Conservation (phyloP, 2,888 invertebrate genomes). For the Lithosia quadra region DNA sequence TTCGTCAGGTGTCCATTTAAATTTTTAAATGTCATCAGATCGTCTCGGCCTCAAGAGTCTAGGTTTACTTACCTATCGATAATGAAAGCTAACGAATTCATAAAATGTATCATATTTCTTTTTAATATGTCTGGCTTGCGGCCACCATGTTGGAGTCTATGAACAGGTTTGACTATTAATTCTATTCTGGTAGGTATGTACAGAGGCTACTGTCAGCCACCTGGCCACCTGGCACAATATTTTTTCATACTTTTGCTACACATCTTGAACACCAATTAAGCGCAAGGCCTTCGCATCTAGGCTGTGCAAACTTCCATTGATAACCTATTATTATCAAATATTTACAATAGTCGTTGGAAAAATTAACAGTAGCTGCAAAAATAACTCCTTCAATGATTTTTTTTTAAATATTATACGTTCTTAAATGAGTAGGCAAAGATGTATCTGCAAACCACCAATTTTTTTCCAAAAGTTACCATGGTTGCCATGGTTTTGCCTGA, state of each 20-base stretch:
- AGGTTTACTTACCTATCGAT: not conserved
- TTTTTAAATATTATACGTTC: not conserved
- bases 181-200: slow-evolving; percentile 14
- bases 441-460: no score
- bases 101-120: slow-evolving; percentile 31
- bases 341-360: slow-evolving; percentile 39
- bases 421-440: not conserved
- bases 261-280: slow-evolving; percentile 63
- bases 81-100: slow-evolving; percentile 26
- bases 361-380: slow-evolving; percentile 8
- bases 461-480: no score
- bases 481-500: no score
- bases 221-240: slow-evolving; percentile 34
- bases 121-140: slow-evolving; percentile 26
- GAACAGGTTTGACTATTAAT: slow-evolving; percentile 40
- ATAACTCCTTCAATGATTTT: not conserved
- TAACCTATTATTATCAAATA: slow-evolving; percentile 50
- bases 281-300: slow-evolving; percentile 69
- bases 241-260: slow-evolving; percentile 57
- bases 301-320: slow-evolving; percentile 57
- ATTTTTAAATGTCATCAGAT: slow-evolving; percentile 2
- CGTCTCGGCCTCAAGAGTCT: slow-evolving; percentile 4
- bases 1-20: slow-evolving; percentile 14
- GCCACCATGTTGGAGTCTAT: slow-evolving; percentile 7
- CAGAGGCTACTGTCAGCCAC: slow-evolving; percentile 29